Base-by-base conservation (phyloP, 2,888 invertebrate genomes). In the Apocheima hispidaria region DNA sequence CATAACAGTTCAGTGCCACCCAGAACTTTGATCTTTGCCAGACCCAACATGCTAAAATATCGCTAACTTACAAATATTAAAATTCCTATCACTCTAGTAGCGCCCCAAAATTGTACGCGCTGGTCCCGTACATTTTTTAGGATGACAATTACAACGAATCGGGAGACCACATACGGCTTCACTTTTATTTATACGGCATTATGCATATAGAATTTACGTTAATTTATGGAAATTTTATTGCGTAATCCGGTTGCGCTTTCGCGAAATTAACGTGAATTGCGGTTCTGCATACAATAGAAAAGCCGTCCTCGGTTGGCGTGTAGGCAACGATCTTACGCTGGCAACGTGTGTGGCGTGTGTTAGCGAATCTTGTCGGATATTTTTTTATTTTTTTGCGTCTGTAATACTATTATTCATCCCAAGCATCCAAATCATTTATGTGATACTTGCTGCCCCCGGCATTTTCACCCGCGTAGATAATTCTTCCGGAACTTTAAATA, bases 231-330 rank as follows among this genome's bases (percentile, higher is more conserved):
- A 56, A 62, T 62, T 48, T 72, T 65, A 67, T 63, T 65, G 65
- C 50, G 65, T 65, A 77, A 71, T 71, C 70, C 73, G 61, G 65
- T 54, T 50, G 64, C 59, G 71, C 73, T 76, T 74, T 72, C 72
- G 69, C 71, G 63, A 74, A 75, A 78, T 75, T 71, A 60, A 55
- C 53, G 49, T 50, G 60, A 36, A 66, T 67, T 68, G 66, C 66
- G 49, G 58, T 74, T 72, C 65, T 71, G 77, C 74, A 75, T 71
- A 77, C 78, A 78, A 78, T 75, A 65, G 70, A 50, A 66, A 44
- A 38, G 40, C 49, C 64, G 58, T 57, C 66, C 52, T 28, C 28
- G 12, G 44, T 44, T 62, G 60, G 61, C 51, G 73, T 67, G 77
- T 78, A 66, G 77, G 75, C 69, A 70, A 62, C 46, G 46, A 35